These are phyloP conservation scores for Rallus limicola DNA, from an alignment of 2,113 vertebrate genomes.

Conservation along the genomic window DNA sequence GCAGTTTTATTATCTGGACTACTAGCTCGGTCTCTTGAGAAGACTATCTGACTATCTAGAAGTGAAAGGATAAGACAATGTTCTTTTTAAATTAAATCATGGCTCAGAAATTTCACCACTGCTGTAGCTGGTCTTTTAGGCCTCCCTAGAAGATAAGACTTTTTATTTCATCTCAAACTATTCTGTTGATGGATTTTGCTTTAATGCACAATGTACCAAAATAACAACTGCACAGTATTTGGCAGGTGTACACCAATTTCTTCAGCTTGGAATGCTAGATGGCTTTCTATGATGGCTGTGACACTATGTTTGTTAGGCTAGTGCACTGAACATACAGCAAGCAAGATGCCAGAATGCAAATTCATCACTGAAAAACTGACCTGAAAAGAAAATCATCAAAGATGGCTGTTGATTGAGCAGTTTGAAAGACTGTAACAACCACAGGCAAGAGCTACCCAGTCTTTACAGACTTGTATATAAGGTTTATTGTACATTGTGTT, in stretches of 20 bases:
- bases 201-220: neutral
- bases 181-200: neutral
- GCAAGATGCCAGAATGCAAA: slow-evolving; percentile 30
- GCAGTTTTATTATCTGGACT: neutral
- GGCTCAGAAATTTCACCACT: neutral
- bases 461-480: neutral
- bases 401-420: neutral
- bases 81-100: neutral
- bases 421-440: neutral
- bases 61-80: neutral
- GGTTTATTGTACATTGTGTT: neutral
- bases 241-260: slow-evolving; percentile 5
- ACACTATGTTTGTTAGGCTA: slow-evolving; percentile 25
- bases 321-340: neutral
- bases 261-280: neutral
- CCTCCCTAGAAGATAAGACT: neutral
- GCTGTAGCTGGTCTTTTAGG: neutral
- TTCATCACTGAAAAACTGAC: neutral
- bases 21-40: neutral
- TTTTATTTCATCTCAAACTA: neutral
- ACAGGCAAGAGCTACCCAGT: neutral
- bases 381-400: slow-evolving; percentile 20
- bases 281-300: neutral
- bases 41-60: neutral
- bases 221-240: neutral